phyloP scores from a whole-genome alignment of 2,888 invertebrate species.

The Nomada ruficornis region DNA sequence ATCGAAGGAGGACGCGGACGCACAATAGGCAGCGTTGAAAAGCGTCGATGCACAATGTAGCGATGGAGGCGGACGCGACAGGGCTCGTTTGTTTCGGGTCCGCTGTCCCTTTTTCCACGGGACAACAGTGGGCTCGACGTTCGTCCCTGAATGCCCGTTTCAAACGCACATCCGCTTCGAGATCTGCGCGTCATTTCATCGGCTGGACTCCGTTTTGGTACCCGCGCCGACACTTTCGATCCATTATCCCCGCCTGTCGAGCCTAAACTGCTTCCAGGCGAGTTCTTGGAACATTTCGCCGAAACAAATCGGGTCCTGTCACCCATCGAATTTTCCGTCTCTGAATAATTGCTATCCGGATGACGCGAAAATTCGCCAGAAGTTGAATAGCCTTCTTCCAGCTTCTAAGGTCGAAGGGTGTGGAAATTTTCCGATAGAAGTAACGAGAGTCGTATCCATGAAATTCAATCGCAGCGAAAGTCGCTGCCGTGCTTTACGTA shows the following conservation, averaged over 20 bases:
- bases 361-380: no score
- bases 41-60: neutral
- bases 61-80: conserved; percentile 12
- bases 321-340: no score
- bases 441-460: neutral
- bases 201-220: conserved; percentile 15
- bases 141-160: conserved; percentile 65
- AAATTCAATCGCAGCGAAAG: neutral
- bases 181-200: conserved; percentile 63
- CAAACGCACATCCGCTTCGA: conserved; percentile 62
- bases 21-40: conserved; percentile 1
- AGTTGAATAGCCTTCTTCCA: no score
- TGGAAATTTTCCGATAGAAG: neutral
- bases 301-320: no score
- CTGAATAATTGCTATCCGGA: no score
- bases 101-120: conserved; percentile 16
- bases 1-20: neutral
- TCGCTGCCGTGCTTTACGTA: neutral
- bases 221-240: neutral
- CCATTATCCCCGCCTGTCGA: neutral
- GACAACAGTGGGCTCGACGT: conserved; percentile 51
- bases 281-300: conserved; percentile 4
- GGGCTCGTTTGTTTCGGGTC: conserved; percentile 43
- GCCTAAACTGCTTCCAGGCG: neutral
- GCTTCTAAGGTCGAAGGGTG: neutral